Evolutionary conservation across 2,113 vertebrate genomes (phyloP).

Genomic region (Gnathonemus echidnorhynchus): DNA sequence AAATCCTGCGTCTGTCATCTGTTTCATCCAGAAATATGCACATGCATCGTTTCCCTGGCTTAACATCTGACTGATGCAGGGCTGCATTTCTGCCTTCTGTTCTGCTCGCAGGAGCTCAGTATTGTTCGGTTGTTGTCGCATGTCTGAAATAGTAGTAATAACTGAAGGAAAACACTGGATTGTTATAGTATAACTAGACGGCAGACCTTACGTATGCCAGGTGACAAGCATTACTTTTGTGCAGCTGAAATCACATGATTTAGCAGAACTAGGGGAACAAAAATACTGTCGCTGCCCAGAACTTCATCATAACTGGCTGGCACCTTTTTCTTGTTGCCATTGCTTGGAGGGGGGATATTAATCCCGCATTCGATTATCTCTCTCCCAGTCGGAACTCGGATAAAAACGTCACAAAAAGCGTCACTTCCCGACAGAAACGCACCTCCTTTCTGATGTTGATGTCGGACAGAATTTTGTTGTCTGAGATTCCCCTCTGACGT

Average conservation of each 20-base stretch:
- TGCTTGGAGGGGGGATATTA: neutral
- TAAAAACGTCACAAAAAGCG: too few relatives aligned
- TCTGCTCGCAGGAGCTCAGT: neutral
- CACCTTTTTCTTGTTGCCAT: neutral
- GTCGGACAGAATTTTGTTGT: too few relatives aligned
- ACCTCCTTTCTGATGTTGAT: too few relatives aligned
- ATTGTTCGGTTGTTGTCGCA: neutral
- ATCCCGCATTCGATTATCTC: too few relatives aligned
- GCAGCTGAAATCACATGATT: neutral
- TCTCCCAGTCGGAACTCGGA: too few relatives aligned
- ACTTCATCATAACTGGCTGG: neutral
- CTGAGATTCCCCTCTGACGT: too few relatives aligned
- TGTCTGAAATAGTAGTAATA: neutral
- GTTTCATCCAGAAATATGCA: neutral
- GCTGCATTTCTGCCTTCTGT: conserved; percentile 1
- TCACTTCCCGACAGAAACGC: too few relatives aligned
- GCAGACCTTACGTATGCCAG: neutral
- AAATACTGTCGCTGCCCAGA: neutral
- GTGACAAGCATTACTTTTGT: neutral
- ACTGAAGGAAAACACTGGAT: neutral
- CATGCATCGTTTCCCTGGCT: neutral
- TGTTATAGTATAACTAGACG: neutral
- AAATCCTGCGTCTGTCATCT: neutral
- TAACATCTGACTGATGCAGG: neutral
- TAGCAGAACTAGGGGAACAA: neutral